Evolutionary conservation across 2,888 invertebrate species (phyloP).

Genomic region (Eulithis prunata): DNA sequence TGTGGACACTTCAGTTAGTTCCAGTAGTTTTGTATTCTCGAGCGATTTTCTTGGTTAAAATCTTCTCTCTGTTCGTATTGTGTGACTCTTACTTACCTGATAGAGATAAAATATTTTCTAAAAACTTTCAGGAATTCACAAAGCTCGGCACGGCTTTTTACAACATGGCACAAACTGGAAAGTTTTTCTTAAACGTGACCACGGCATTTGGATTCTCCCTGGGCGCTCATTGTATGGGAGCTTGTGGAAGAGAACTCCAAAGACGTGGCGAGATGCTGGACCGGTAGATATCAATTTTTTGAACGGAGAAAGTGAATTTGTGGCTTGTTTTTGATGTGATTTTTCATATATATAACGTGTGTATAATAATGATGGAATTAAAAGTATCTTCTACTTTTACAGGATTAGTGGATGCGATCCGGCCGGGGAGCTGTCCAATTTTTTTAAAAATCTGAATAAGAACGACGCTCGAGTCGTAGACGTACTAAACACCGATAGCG

Average conservation of each 20-base stretch:
- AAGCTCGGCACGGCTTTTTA: neutral
- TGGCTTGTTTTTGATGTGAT: too few relatives aligned
- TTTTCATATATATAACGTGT: too few relatives aligned
- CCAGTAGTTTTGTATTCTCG: too few relatives aligned
- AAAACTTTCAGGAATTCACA: neutral
- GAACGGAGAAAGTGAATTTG: too few relatives aligned
- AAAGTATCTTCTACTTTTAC: neutral
- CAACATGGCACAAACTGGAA: neutral
- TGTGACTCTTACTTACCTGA: too few relatives aligned
- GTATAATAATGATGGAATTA: too few relatives aligned
- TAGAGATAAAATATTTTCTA: too few relatives aligned
- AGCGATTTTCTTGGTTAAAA: too few relatives aligned
- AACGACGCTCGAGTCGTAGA: neutral
- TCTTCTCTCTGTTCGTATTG: too few relatives aligned
- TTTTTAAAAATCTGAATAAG: neutral
- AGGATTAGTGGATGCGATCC: neutral
- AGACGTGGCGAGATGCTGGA: too few relatives aligned
- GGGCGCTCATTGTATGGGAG: neutral
- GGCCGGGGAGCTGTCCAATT: neutral
- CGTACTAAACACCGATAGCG: neutral
- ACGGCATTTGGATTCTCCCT: neutral
- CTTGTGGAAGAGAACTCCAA: neutral
- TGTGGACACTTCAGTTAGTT: too few relatives aligned
- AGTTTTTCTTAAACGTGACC: neutral
- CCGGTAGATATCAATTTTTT: too few relatives aligned